A percentile compares a stretch with the other conserved stretches of the same genome.
phyloP scores from a whole-genome alignment of 2,113 vertebrate species.

The Sturnira hondurensis region DNA sequence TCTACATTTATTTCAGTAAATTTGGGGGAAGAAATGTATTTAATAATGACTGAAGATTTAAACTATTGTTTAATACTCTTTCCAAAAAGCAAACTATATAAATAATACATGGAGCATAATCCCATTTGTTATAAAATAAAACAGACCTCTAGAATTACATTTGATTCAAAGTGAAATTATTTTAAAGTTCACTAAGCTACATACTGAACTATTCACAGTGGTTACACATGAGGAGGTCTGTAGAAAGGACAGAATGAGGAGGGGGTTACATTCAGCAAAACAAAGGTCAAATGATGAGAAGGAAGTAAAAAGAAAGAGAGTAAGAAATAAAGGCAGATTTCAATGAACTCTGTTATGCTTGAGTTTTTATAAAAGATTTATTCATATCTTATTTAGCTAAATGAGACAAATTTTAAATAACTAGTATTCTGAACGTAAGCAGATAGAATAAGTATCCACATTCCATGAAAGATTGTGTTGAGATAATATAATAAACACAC shows the following conservation, averaged over 20 bases:
- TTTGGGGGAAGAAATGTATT: neutral
- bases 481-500: neutral
- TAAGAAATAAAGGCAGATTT: neutral
- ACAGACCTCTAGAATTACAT: conserved; percentile 8
- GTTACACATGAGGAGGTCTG: neutral
- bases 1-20: neutral
- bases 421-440: neutral
- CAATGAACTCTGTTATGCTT: neutral
- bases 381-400: neutral
- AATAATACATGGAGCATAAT: neutral
- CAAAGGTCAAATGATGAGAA: neutral
- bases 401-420: neutral
- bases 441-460: neutral
- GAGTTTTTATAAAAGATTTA: neutral
- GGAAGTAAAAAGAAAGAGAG: neutral
- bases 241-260: accelerated
- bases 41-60: conserved; percentile 15
- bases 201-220: neutral
- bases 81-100: neutral
- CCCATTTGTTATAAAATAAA: neutral
- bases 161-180: neutral
- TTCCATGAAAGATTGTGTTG: neutral
- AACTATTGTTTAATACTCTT: conserved; percentile 25
- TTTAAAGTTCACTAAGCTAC: neutral
- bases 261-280: neutral